Evolutionary conservation across 2,797 vertebrate genomes (phyloP), one percentile per base, ranked within the genome.

Genomic region (Sebastes trivittatus): DNA sequence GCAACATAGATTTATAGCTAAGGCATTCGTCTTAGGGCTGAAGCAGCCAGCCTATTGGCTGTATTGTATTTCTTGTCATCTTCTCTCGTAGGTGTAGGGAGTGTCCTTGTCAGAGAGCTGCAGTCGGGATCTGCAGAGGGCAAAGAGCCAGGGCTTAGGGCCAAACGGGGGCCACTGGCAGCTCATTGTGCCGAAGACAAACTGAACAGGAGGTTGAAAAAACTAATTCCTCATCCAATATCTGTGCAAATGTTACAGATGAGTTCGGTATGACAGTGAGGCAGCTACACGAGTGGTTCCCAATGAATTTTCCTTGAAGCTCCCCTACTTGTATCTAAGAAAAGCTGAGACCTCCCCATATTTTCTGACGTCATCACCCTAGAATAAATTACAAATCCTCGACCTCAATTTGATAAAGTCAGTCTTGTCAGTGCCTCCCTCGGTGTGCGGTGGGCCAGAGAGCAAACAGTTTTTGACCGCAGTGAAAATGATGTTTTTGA

Each of bases 71-170:
- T 88, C 85, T 87, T 94, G 92, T 93, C 89, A 78, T 90, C 79
- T 87, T 86, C 79, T 78, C 83, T 83, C 46, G 78, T 93, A 95
- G 91, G 91, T 95, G 94, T 73, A 82, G 88, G 79, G 79, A 87
- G 83, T 77, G 92, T 93, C 95, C 93, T 95, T 84, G 85, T 92
- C 93, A 93, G 92, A 75, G 81, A 92, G 93, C 91, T 92, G 91
- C 91, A 83, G 88, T 94, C 82, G 90, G 77, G 85, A 88, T 90
- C 92, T 92, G 92, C 87, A 82, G 87, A 95, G 95, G 94, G 94
- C 91, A 92, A 93, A 89, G 93, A 75, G 88, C 81, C 89, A 96
- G 94, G 93, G 92, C 87, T 72, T 7, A 4, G 68, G 83, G 92
- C 92, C 92, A 92, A 88, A 87, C 14, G 6, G 72, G 69, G 83